These are phyloP conservation scores for Bombylius discolor DNA, from an alignment of 2,888 invertebrate genomes.

Conservation along the genomic window DNA sequence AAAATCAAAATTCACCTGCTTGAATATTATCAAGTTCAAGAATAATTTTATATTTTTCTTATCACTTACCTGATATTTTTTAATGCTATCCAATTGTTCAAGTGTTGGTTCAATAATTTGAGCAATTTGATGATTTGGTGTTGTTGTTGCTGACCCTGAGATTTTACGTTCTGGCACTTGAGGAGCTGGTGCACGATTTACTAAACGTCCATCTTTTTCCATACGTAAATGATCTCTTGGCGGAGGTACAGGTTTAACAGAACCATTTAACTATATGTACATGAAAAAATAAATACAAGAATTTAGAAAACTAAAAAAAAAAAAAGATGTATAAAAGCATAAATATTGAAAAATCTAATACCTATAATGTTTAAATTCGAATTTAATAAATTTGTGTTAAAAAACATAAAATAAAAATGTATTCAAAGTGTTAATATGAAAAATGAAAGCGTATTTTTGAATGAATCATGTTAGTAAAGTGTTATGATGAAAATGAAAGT, in stretches of 20 bases:
- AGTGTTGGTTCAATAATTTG: conserved; percentile 53
- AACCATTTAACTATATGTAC: conserved; percentile 30
- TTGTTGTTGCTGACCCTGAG: conserved; percentile 36
- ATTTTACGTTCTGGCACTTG: conserved; percentile 50
- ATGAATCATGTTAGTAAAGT: too few relatives aligned
- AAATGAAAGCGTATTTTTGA: too few relatives aligned
- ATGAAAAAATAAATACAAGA: neutral
- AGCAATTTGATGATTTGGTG: conserved; percentile 38
- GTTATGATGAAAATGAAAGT: too few relatives aligned
- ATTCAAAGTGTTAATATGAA: too few relatives aligned
- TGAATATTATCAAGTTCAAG: too few relatives aligned
- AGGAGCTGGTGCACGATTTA: conserved; percentile 54
- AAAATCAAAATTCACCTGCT: too few relatives aligned
- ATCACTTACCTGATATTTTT: conserved; percentile 72
- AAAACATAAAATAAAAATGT: too few relatives aligned
- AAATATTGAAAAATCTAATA: too few relatives aligned
- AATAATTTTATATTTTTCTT: too few relatives aligned
- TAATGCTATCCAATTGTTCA: conserved; percentile 83
- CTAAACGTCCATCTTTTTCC: conserved; percentile 46
- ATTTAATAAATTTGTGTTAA: too few relatives aligned
- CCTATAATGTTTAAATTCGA: too few relatives aligned
- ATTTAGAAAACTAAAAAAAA: neutral
- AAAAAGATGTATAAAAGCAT: too few relatives aligned
- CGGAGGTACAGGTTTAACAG: conserved; percentile 37
- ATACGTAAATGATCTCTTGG: conserved; percentile 53